Evolutionary conservation across 1,140 invertebrate genomes (phyloP).

Genomic region (Drosophila tani): DNA sequence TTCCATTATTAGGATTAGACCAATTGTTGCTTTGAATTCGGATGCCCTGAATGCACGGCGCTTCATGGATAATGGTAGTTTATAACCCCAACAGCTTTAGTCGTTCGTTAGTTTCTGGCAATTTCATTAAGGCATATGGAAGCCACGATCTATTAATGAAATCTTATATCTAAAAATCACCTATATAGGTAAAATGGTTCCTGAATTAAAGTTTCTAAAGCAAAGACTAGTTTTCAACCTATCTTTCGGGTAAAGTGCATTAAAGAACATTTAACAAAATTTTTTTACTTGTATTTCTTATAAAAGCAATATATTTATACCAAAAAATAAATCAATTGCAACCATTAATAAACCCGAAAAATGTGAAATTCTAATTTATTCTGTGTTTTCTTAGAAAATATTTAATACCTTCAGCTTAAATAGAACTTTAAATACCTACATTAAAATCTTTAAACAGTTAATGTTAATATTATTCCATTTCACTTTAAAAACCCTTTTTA

Average conservation of each 20-base stretch:
- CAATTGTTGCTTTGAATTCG: constrained; percentile 53
- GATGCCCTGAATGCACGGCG: background rate
- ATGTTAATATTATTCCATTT: background rate
- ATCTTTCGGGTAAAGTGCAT: too few relatives aligned
- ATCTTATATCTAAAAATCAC: background rate
- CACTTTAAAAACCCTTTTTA: background rate
- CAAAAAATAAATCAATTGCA: too few relatives aligned
- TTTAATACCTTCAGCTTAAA: background rate
- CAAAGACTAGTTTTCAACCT: too few relatives aligned
- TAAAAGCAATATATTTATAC: too few relatives aligned
- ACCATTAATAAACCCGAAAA: too few relatives aligned
- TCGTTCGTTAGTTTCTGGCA: background rate
- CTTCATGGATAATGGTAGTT: background rate
- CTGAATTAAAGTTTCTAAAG: too few relatives aligned
- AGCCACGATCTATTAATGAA: background rate
- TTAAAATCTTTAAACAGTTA: background rate
- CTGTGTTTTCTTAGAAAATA: too few relatives aligned
- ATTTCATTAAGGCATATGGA: background rate
- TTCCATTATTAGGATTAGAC: constrained; percentile 75
- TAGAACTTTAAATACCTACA: background rate
- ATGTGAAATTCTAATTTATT: too few relatives aligned
- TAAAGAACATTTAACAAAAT: too few relatives aligned
- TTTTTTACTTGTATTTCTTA: too few relatives aligned
- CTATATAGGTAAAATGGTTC: background rate
- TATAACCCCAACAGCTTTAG: background rate